A percentile compares a stretch with the other conserved stretches of the same genome.
phyloP scores from a whole-genome alignment of 2,113 vertebrate genomes.

The Strigops habroptila region DNA sequence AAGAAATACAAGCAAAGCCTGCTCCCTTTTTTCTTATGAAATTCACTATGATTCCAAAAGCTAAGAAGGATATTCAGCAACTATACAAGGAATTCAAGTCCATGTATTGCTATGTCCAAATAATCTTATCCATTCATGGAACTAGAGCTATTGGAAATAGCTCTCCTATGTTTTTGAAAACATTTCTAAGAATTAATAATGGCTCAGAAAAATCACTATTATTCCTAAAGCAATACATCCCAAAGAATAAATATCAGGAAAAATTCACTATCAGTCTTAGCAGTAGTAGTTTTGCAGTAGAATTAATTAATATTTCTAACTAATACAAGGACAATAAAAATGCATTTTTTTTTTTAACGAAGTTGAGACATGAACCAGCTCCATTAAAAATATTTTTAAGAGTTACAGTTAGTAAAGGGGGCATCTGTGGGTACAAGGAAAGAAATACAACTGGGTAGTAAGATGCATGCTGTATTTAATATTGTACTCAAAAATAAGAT shows the following conservation, averaged over 20 bases:
- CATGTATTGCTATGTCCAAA: not conserved
- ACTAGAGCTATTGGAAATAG: not conserved
- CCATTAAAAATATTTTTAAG: not conserved
- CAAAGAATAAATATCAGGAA: not conserved
- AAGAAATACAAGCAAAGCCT: not conserved
- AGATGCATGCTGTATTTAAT: not conserved
- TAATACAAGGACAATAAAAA: not conserved
- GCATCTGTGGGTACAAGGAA: not conserved
- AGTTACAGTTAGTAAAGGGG: not conserved
- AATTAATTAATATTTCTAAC: not conserved
- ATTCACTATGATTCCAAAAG: not conserved
- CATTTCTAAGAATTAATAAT: not conserved
- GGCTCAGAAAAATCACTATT: not conserved
- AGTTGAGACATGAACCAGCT: not conserved
- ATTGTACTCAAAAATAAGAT: not conserved
- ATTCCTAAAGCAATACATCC: not conserved
- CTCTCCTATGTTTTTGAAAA: not conserved
- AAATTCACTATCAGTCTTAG: not conserved
- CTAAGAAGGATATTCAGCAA: not conserved
- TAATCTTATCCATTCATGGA: not conserved
- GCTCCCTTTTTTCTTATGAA: not conserved
- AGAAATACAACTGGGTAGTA: not conserved
- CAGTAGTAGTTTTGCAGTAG: not conserved
- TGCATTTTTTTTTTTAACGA: not conserved
- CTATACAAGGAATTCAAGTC: not conserved